Conservation (phyloP, 2,797 vertebrate genomes). For the Cyclura pinguis region DNA sequence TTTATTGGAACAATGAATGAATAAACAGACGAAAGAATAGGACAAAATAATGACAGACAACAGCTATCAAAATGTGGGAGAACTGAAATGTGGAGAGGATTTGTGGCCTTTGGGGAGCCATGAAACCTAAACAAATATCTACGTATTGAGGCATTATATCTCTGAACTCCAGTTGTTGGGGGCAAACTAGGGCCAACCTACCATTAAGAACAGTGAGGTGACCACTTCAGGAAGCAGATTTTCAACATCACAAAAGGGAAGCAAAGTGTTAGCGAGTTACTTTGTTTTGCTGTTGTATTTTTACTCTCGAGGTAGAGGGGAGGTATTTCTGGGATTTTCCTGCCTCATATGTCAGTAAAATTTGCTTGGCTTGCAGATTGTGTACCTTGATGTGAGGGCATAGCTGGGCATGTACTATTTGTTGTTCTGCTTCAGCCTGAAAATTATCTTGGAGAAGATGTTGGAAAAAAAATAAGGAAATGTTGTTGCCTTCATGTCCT, state of each 20-base stretch:
- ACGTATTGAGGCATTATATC: not conserved
- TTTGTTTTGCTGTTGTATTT: not conserved
- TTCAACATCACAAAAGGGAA: not conserved
- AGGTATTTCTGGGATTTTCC: not conserved
- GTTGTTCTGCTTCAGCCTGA: too few species aligned
- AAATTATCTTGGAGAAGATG: not conserved
- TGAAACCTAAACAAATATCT: not conserved
- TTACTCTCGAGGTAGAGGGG: not conserved
- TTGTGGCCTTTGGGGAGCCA: conserved; percentile 4
- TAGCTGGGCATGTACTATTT: not conserved
- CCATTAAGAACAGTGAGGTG: not conserved
- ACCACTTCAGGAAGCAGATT: not conserved
- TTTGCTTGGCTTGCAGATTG: not conserved
- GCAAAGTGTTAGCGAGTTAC: not conserved
- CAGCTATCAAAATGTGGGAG: not conserved
- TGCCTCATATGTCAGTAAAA: not conserved
- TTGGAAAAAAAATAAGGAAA: not conserved
- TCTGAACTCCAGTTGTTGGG: not conserved
- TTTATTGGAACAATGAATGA: conserved; percentile 6
- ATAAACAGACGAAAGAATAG: not conserved
- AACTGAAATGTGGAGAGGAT: not conserved
- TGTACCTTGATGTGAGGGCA: not conserved
- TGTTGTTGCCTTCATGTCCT: not conserved
- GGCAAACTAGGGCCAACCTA: not conserved
- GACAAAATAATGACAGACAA: conserved; percentile 1